Percentiles rank a stretch among this genome's conserved stretches.
Evolutionary conservation across 2,888 invertebrate species (phyloP).

Genomic region (Nudaria mundana): DNA sequence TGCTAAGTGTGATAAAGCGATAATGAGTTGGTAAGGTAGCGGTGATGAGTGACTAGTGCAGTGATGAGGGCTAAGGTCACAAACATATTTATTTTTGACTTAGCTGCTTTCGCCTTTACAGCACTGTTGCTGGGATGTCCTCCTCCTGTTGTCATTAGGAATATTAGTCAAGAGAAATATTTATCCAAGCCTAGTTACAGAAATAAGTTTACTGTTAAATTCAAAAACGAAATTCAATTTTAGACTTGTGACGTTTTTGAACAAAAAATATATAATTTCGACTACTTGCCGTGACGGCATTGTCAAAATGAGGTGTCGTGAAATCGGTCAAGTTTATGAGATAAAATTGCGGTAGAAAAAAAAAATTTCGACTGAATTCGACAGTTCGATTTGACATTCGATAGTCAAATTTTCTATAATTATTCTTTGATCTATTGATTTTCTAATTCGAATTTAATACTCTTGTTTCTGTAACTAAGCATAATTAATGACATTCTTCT

Average conservation of each 20-base stretch:
- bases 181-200: conserved; percentile 9
- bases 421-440: too few relatives aligned
- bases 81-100: conserved; percentile 71
- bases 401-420: too few relatives aligned
- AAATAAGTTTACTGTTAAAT: conserved; percentile 3
- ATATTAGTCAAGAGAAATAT: conserved; percentile 20
- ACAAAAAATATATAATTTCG: too few relatives aligned
- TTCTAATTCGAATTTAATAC: background rate
- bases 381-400: too few relatives aligned
- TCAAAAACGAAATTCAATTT: conserved; percentile 1
- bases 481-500: background rate
- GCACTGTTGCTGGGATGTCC: conserved; percentile 75
- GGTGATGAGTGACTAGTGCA: conserved; percentile 61
- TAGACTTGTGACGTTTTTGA: too few relatives aligned
- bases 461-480: background rate
- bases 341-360: too few relatives aligned
- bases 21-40: conserved; percentile 72
- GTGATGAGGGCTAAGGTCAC: conserved; percentile 66
- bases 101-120: conserved; percentile 73
- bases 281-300: too few relatives aligned
- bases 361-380: too few relatives aligned
- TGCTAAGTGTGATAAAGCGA: conserved; percentile 58
- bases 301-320: too few relatives aligned
- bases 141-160: conserved; percentile 63
- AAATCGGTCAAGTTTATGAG: too few relatives aligned